Evolutionary conservation across 2,113 vertebrate genomes (phyloP).

Genomic region (Aix galericulata): DNA sequence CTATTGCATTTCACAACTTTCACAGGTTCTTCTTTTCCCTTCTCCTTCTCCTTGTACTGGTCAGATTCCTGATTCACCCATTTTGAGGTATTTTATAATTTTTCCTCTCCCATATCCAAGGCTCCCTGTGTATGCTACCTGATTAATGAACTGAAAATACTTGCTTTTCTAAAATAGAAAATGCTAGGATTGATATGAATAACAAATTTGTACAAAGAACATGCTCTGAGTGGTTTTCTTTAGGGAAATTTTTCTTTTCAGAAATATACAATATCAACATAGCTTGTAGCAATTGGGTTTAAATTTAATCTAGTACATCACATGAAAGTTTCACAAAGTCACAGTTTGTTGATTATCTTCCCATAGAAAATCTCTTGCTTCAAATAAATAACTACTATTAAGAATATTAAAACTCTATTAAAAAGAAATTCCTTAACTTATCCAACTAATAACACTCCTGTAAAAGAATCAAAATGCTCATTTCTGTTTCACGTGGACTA

Average conservation of each 20-base stretch:
- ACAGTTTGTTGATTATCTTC: not conserved
- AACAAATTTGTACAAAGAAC: not conserved
- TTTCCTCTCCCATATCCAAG: not conserved
- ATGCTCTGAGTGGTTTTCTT: not conserved
- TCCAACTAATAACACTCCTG: not conserved
- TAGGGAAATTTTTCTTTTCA: not conserved
- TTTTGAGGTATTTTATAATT: not conserved
- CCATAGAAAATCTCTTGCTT: not conserved
- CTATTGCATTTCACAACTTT: not conserved
- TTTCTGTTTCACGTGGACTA: not conserved
- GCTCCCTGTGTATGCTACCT: not conserved
- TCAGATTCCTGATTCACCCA: not conserved
- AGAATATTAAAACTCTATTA: too few species aligned
- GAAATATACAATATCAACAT: not conserved
- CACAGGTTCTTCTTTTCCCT: not conserved
- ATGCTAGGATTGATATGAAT: not conserved
- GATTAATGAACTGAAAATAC: not conserved
- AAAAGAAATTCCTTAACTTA: not conserved
- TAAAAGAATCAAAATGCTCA: not conserved
- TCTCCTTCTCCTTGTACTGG: not conserved
- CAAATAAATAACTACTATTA: not conserved
- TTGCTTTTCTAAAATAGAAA: not conserved
- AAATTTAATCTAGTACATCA: not conserved
- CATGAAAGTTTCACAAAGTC: not conserved
- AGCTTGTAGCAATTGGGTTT: not conserved